Percentiles rank a stretch among this genome's conserved stretches.
Evolutionary conservation across 2,888 invertebrate genomes (phyloP).

Genomic region (Sminthurinus aureus): DNA sequence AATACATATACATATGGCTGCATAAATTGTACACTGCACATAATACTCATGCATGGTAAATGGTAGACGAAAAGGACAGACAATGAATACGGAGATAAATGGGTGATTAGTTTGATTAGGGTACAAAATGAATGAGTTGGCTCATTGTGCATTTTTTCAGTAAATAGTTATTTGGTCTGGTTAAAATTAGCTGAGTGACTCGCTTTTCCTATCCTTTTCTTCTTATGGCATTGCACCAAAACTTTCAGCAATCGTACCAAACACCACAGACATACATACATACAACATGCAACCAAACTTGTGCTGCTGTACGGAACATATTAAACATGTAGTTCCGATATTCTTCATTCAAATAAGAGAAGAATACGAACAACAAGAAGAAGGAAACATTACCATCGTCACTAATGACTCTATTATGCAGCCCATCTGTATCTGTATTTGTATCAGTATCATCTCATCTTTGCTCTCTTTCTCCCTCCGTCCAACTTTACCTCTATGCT

Average conservation of each 20-base stretch:
- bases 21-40: too few relatives aligned
- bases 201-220: conserved; percentile 6
- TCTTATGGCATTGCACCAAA: conserved; percentile 18
- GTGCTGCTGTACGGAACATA: too few relatives aligned
- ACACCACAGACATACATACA: too few relatives aligned
- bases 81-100: conserved; percentile 1
- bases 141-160: not conserved
- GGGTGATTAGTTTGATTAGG: conserved; percentile 28
- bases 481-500: not conserved
- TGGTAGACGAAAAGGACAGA: not conserved
- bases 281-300: too few relatives aligned
- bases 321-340: too few relatives aligned
- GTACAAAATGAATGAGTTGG: conserved; percentile 27
- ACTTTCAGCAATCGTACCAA: conserved; percentile 1
- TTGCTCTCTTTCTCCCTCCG: not conserved
- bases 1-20: not conserved
- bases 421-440: conserved; percentile 35
- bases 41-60: too few relatives aligned
- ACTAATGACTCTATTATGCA: conserved; percentile 49
- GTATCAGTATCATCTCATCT: conserved; percentile 6
- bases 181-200: conserved; percentile 28
- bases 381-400: conserved; percentile 31
- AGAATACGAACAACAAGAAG: too few relatives aligned
- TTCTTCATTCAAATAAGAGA: too few relatives aligned
- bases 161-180: conserved; percentile 12